Evolutionary conservation across 2,888 invertebrate genomes (phyloP).

Genomic region (Physocephala rufipes): DNA sequence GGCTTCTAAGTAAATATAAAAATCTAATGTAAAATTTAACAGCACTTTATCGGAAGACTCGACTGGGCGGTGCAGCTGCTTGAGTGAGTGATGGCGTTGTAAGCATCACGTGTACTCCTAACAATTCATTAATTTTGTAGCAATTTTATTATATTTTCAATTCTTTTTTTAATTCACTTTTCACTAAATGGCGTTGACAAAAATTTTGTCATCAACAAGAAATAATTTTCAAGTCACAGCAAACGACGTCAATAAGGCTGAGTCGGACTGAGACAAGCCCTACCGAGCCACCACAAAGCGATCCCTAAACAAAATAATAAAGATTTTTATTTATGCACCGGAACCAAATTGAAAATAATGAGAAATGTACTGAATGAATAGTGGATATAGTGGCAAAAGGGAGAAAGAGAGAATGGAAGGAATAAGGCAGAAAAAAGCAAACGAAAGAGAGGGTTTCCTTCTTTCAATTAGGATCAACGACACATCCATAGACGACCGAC

Average conservation of each 20-base stretch:
- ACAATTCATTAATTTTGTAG: conserved; percentile 29
- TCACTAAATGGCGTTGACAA: conserved; percentile 30
- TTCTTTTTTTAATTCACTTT: conserved; percentile 8
- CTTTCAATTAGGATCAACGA: conserved; percentile 21
- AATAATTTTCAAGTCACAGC: conserved; percentile 18
- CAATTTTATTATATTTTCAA: background rate
- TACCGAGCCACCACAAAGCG: conserved; percentile 1
- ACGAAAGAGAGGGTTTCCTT: conserved; percentile 21
- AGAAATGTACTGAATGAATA: conserved; percentile 28
- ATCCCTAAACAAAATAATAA: conserved; percentile 41
- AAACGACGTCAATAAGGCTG: background rate
- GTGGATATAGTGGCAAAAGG: background rate
- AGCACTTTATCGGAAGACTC: background rate
- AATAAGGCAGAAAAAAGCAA: background rate
- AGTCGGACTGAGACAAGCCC: too few relatives aligned
- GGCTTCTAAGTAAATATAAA: background rate
- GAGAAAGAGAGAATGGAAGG: background rate
- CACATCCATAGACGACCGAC: conserved; percentile 11
- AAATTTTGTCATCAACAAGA: conserved; percentile 40
- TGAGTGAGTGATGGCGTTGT: background rate
- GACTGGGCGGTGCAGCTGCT: background rate
- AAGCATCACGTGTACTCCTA: background rate
- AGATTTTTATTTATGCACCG: conserved; percentile 49
- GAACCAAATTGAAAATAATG: conserved; percentile 49
- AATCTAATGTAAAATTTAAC: conserved; percentile 1